Evolutionary conservation across 2,888 invertebrate species (phyloP), one percentile per base, ranked within the genome.

Genomic region (Leptura quadrifasciata): DNA sequence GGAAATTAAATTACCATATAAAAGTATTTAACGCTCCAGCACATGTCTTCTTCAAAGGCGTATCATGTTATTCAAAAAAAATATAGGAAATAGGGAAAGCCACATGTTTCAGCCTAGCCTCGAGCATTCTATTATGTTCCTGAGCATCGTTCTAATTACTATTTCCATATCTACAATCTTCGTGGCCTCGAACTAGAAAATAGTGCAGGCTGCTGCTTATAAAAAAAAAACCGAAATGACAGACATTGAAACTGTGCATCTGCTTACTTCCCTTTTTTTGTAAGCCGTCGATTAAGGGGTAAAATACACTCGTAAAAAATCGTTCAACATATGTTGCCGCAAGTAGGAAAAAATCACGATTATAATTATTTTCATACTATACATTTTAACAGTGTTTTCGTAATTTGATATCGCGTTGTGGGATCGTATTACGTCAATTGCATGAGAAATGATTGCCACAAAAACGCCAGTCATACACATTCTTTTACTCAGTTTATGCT

Each of bases 291-390:
- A 47, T 47, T 47, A 47, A 47, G 47, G 47, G 47, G n/a, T 47
- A n/a, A 47, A 47, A 17, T 47, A 47, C 47, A 47, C 15, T 4
- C 47, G 0, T 47, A 47, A 47, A 47, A 47, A 47, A 47, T 15
- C n/a, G n/a, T 47, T 15, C 47, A 39, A 39, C 39, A 47, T n/a
- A 47, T 47, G 47, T 47, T 47, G 4, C n/a, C n/a, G n/a, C 47
- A 47, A 47, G 47, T 47, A n/a, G 47, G n/a, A 47, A 47, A 47
- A 47, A 47, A 31, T 47, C 47, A 47, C 39, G 47, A 47, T 47
- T n/a, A 47, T 47, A 47, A 47, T 47, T 47, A 47, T 47, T 47
- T 47, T 15, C 39, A 39, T 39, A 39, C 39, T 15, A 39, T 39
- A 39, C 39, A 39, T 39, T 39, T 15, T 39, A 39, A 15, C 39